Conservation (phyloP, 30 jellyfish, hydroid and myxozoan genomes). For the Pseudorhiza aurosa region DNA sequence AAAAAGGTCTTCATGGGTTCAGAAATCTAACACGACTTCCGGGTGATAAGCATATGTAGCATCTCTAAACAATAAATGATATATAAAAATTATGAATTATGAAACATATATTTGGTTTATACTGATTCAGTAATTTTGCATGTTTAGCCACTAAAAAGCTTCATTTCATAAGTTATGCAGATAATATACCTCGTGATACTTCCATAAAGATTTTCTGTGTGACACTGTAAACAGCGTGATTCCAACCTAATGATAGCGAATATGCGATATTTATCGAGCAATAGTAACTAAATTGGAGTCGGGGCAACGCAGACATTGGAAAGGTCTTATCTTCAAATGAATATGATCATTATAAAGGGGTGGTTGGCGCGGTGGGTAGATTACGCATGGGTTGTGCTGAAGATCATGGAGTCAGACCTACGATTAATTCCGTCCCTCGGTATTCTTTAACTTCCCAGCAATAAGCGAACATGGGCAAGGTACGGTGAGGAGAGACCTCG, state of each 20-base stretch:
- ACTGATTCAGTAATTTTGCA: no score
- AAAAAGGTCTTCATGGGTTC: not conserved
- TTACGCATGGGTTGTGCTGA: no score
- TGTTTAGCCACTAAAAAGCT: no score
- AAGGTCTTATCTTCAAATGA: not conserved
- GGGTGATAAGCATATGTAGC: not conserved
- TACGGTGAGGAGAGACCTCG: no score
- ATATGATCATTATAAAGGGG: not conserved
- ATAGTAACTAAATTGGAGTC: not conserved
- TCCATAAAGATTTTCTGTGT: constrained; percentile 96
- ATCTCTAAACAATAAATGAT: not conserved
- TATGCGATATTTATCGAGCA: no score
- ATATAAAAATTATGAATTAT: not conserved
- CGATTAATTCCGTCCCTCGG: no score
- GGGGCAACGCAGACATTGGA: not conserved
- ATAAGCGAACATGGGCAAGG: no score
- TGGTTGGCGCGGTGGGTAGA: not conserved
- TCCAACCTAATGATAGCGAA: constrained; percentile 74
- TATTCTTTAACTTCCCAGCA: no score
- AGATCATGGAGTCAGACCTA: no score
- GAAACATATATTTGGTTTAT: no score
- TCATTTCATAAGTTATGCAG: no score
- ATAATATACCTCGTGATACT: constrained; percentile 87
- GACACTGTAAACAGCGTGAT: constrained; percentile 95
- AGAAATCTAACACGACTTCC: not conserved